Evolutionary conservation across 2,888 invertebrate species (phyloP), one percentile per base, ranked within the genome.

Genomic region (Drosophila kuntzei): DNA sequence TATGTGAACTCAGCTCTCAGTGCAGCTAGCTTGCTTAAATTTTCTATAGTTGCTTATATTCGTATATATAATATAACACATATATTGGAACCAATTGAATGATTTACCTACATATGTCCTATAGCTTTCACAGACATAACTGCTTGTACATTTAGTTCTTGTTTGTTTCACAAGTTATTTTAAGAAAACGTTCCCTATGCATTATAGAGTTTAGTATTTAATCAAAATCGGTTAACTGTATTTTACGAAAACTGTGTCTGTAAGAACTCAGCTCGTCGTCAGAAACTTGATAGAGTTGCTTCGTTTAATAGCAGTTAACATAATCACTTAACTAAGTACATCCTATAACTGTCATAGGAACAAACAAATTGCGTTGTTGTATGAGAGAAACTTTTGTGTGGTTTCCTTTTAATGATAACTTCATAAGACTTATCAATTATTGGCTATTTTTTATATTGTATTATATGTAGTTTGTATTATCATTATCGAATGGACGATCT

Each of bases 151-250:
- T 47, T 18, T 32, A 32, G 32, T n/a, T n/a, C 7, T 18, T 29
- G 6, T 14, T 6, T 14, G 9, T 16, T 18, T n/a, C 1, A 5
- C 11, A 46, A 44, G 2, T 44, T 14, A 9, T 44, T 8, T 14
- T 2, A 44, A 44, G 9, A 9, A 25, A 25, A n/a, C 3, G 1
- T 6, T 22, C 1, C 22, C 3, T 43, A n/a, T 22, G 5, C n/a
- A 8, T 22, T n/a, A 8, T 43, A n/a, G 43, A 7, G 22, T n/a
- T 43, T 22, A 5, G 8, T 18, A 0, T 27, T 41, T 7, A 49
- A 53, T 54, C 20, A 14, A 54, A 32, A 54, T 20, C 7, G 18
- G 53, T 54, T 54, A 54, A 54, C 53, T 54, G 53, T 43, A 41
- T 14, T 14, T 20, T 32, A 22, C 41, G 27, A 32, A 43, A 54